Conservation (phyloP, 2,888 invertebrate genomes). For the Acrocyrtus sp. region DNA sequence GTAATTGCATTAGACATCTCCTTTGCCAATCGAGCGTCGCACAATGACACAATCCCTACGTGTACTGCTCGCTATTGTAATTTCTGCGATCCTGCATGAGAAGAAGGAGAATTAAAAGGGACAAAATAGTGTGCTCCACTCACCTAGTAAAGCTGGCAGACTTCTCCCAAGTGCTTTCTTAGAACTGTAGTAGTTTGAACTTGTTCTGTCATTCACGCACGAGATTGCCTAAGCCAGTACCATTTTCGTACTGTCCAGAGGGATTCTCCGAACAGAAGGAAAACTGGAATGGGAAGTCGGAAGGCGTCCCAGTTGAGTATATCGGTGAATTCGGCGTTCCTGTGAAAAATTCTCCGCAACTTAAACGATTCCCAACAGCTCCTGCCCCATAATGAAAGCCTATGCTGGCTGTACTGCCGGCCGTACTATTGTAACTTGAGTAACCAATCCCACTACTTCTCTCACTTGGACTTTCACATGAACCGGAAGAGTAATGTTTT, state of each 20-base stretch:
- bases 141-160: constrained; percentile 61
- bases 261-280: constrained; percentile 39
- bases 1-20: not conserved
- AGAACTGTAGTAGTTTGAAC: constrained; percentile 26
- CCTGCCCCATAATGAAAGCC: constrained; percentile 37
- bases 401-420: constrained; percentile 42
- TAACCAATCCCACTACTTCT: constrained; percentile 54
- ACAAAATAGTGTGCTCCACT: too few relatives aligned
- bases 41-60: too few relatives aligned
- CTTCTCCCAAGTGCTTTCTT: constrained; percentile 60
- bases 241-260: constrained; percentile 37
- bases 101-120: too few relatives aligned
- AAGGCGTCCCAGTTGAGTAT: constrained; percentile 51
- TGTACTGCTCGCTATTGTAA: too few relatives aligned
- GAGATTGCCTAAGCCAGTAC: constrained; percentile 29
- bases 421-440: constrained; percentile 50
- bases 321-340: constrained; percentile 58
- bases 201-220: constrained; percentile 13
- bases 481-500: constrained; percentile 53
- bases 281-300: constrained; percentile 50
- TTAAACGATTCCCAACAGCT: constrained; percentile 53
- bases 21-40: not conserved
- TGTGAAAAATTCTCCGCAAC: constrained; percentile 63
- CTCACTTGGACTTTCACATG: constrained; percentile 52
- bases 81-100: too few relatives aligned